A percentile compares a stretch with the other conserved stretches of the same genome.
Conservation (phyloP, 2,888 invertebrate species). For the Meiosimyza platycephala region DNA sequence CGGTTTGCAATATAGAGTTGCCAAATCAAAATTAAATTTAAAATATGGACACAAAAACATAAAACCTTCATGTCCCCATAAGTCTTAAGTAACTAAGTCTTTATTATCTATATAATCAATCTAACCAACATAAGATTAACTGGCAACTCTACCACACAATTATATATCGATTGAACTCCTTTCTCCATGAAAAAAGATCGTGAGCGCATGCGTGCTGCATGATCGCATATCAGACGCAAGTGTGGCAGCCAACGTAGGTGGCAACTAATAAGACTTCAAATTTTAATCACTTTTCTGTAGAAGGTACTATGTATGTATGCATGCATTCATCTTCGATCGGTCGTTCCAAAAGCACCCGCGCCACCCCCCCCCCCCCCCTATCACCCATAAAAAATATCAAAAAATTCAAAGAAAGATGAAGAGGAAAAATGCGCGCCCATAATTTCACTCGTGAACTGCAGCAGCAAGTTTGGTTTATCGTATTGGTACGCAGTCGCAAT, state of each 20-base stretch:
- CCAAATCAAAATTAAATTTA: no score
- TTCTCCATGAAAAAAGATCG: background rate
- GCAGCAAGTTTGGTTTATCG: slow-evolving; percentile 5
- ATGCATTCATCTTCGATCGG: background rate
- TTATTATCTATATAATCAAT: no score
- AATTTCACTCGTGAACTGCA: slow-evolving; percentile 12
- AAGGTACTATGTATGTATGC: no score
- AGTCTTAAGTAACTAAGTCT: no score
- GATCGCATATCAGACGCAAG: slow-evolving; percentile 28
- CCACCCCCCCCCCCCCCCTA: no score
- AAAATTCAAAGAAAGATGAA: background rate
- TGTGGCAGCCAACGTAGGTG: slow-evolving; percentile 53
- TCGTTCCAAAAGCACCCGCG: background rate
- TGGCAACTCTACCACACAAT: no score
- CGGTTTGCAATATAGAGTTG: no score
- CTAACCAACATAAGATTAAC: no score
- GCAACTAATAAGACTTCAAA: slow-evolving; percentile 48
- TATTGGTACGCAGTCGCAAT: slow-evolving; percentile 14
- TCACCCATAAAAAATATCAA: background rate
- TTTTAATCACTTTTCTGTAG: slow-evolving; percentile 47
- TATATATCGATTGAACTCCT: slow-evolving; percentile 1
- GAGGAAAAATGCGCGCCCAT: background rate
- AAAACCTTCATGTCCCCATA: no score
- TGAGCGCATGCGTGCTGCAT: slow-evolving; percentile 21
- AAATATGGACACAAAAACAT: no score